These are phyloP conservation scores for Pterocles burchelli DNA, from an alignment of 2,113 vertebrate species.

Conservation along the genomic window DNA sequence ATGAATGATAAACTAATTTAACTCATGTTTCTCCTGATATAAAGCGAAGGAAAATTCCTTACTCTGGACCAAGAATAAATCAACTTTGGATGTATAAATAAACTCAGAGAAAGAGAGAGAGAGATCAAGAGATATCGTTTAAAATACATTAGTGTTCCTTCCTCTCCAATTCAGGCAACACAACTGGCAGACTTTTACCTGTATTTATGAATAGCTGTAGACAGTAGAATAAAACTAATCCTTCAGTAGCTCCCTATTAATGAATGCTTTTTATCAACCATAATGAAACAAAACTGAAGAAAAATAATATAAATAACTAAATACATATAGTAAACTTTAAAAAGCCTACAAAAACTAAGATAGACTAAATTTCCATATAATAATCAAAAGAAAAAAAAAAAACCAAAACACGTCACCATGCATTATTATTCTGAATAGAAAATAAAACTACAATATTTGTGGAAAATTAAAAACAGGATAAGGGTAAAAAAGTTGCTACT, in stretches of 20 bases:
- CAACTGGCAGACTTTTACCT: not conserved
- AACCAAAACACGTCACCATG: not conserved
- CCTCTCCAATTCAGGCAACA: not conserved
- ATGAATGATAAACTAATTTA: not conserved
- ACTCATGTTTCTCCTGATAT: not conserved
- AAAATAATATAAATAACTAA: not conserved
- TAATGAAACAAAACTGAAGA: not conserved
- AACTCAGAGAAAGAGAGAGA: not conserved
- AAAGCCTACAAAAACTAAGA: not conserved
- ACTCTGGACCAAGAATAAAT: not conserved
- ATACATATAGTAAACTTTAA: not conserved
- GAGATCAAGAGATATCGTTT: not conserved
- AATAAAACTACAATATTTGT: not conserved
- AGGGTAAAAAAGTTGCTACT: not conserved
- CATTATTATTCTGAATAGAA: not conserved
- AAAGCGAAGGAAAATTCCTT: conserved; percentile 7
- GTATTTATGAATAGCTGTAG: not conserved
- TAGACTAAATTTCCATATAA: not conserved
- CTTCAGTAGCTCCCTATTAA: not conserved
- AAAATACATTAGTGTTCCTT: not conserved
- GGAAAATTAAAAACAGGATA: not conserved
- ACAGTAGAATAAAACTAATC: not conserved
- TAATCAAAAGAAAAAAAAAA: not conserved
- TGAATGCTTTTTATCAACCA: not conserved
- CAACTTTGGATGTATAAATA: not conserved